Conservation (phyloP, 2,888 invertebrate species). For the Lottia gigantea region DNA sequence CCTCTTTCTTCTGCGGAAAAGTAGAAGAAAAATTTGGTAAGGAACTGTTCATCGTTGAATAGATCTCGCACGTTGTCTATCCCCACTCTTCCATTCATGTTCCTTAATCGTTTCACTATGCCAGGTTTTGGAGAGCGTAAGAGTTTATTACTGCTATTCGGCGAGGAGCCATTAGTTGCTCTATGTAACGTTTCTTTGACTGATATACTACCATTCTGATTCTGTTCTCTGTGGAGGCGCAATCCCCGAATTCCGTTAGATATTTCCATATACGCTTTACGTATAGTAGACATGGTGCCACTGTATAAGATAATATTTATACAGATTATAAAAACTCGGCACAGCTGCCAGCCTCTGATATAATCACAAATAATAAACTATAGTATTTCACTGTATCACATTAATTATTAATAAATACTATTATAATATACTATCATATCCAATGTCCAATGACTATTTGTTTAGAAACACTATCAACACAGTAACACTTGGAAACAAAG, state of each 20-base stretch:
- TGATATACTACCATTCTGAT: constrained; percentile 16
- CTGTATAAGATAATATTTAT: no score
- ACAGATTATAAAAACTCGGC: no score
- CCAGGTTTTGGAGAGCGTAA: constrained; percentile 56
- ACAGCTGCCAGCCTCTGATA: no score
- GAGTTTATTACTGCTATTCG: constrained; percentile 23
- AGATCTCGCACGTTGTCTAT: constrained; percentile 67
- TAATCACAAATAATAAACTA: no score
- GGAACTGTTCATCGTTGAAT: constrained; percentile 85
- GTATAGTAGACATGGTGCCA: constrained; percentile 63
- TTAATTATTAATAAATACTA: no score
- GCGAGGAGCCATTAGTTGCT: constrained; percentile 24
- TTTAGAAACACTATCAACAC: no score
- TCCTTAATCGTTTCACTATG: constrained; percentile 52
- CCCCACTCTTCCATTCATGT: constrained; percentile 47
- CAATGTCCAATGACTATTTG: no score
- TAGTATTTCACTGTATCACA: no score
- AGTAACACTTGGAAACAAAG: no score
- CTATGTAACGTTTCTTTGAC: constrained; percentile 19
- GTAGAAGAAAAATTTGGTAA: constrained; percentile 80
- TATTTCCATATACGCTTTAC: constrained; percentile 66
- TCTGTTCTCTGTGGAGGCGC: constrained; percentile 56
- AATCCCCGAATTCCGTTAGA: constrained; percentile 66
- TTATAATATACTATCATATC: no score
- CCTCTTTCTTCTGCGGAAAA: constrained; percentile 78